Evolutionary conservation across 37 sponge, comb jelly and placozoan genomes (phyloP).

Genomic region (Halichondria panicea): DNA sequence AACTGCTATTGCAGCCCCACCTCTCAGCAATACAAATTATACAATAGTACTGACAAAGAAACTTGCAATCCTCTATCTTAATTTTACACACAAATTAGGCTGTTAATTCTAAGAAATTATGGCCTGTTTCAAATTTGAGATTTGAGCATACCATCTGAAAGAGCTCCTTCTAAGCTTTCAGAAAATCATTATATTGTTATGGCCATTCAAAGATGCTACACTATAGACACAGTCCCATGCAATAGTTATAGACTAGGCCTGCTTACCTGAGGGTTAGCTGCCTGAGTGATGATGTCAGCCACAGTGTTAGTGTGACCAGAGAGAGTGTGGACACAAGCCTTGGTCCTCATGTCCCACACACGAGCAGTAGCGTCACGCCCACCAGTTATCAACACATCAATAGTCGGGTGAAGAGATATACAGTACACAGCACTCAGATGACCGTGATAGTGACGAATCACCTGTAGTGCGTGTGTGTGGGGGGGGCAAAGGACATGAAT

Average conservation of each 20-base stretch:
- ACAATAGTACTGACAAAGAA: too few species aligned
- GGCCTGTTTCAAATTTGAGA: too few species aligned
- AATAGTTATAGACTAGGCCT: neutral
- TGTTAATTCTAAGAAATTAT: too few species aligned
- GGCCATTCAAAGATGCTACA: too few species aligned
- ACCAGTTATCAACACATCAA: slow-evolving; percentile 91
- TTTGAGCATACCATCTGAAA: too few species aligned
- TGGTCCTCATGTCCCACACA: slow-evolving; percentile 99
- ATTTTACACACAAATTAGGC: neutral
- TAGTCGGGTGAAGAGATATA: slow-evolving; percentile 89
- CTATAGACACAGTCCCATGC: neutral
- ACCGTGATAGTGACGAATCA: slow-evolving; percentile 97
- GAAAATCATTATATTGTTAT: too few species aligned
- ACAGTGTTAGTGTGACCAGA: slow-evolving; percentile 98
- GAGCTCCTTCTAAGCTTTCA: too few species aligned
- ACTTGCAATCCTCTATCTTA: too few species aligned
- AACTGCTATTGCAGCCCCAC: too few species aligned
- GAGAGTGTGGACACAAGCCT: slow-evolving; percentile 95
- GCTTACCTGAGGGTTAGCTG: slow-evolving; percentile 92
- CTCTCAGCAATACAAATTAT: too few species aligned
- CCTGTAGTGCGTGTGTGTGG: slow-evolving; percentile 40
- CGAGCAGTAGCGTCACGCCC: slow-evolving; percentile 92
- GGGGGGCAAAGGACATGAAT: neutral
- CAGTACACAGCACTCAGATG: slow-evolving; percentile 96
- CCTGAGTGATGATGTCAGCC: slow-evolving; percentile 81